Conservation (phyloP, 2,113 vertebrate genomes). For the Sander vitreus region DNA sequence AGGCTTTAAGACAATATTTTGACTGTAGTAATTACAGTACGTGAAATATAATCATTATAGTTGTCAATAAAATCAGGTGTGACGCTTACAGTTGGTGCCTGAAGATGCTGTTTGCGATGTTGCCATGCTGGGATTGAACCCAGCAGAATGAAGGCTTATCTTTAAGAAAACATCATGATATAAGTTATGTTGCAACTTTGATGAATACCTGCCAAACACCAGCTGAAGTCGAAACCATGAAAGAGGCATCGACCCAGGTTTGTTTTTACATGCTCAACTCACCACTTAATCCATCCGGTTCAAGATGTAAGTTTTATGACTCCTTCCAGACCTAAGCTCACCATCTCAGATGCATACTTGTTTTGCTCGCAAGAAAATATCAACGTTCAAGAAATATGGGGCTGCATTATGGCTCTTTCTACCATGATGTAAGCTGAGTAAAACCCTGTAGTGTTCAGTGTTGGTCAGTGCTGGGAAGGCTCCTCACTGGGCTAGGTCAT, state of each 20-base stretch:
- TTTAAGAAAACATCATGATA: conserved; percentile 51
- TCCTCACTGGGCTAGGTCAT: conserved; percentile 61
- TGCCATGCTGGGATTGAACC: conserved; percentile 38
- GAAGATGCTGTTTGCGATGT: conserved; percentile 5
- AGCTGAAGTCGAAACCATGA: conserved; percentile 49
- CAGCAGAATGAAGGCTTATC: conserved; percentile 44
- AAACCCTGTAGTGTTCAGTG: conserved; percentile 58
- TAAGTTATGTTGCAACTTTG: conserved; percentile 42
- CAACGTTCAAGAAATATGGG: conserved; percentile 39
- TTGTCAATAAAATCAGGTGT: conserved; percentile 67
- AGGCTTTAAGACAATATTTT: conserved; percentile 77
- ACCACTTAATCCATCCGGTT: conserved; percentile 40
- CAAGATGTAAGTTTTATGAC: conserved; percentile 33
- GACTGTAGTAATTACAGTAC: conserved; percentile 66
- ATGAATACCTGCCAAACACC: conserved; percentile 52
- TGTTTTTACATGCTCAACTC: conserved; percentile 45
- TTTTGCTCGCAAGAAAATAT: conserved; percentile 45
- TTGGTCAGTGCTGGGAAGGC: conserved; percentile 52
- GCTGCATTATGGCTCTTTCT: conserved; percentile 32
- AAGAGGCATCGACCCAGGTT: conserved; percentile 13
- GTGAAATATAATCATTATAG: conserved; percentile 67
- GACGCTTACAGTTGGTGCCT: conserved; percentile 43
- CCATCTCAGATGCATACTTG: conserved; percentile 17
- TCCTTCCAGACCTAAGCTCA: conserved; percentile 35
- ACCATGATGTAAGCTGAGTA: conserved; percentile 54